Base-by-base conservation (phyloP, 2,888 invertebrate genomes). In the Tyria jacobaeae region DNA sequence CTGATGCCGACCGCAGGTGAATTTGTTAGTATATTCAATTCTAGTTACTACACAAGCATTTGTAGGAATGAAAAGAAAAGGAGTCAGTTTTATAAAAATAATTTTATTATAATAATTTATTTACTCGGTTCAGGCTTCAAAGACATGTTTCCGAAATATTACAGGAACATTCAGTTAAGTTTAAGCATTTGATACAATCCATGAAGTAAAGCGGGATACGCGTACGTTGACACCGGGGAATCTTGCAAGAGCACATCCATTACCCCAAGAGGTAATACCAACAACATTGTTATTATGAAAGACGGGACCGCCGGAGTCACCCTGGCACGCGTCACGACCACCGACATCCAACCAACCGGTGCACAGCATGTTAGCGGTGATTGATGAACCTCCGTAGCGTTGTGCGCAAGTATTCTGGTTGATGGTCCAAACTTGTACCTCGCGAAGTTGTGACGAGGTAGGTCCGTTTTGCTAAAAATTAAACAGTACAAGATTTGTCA, bases 171-270 rank as follows among this genome's bases (percentile, higher is more conserved):
- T 2, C 7, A 31, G 7, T 7, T 31, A 0, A 31, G 27, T 31
- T 31, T 31, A 31, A 31, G 82, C 79, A 54, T 84, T 85, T 3
- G 52, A 24, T n/a, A 78, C 71, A 15, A 89, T 87, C 88, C 88
- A 89, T 27, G 61, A 0, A 3, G 83, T 78, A 68, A 58, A 86
- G 1, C 80, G 66, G 0, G 85, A 83, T 0, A 89, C 86, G 4
- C 86, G 82, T 12, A 79, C 71, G 55, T 87, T 87, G 57, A 89
- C 85, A 12, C 88, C 85, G n/a, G 89, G 89, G 73, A 31, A 31
- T 31, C 27, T 14, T 3, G 12, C 24, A 24, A 12, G 34, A 51
- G 21, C 51, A 51, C 86, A 85, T 4, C 70, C 59, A 0, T 12
- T 1, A 0, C 86, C 84, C 69, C 73, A 87, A 5, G 87, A 87